A percentile compares a stretch with the other conserved stretches of the same genome.
Conservation (phyloP, 2,888 invertebrate species). For the Catotricha subobsoleta region DNA sequence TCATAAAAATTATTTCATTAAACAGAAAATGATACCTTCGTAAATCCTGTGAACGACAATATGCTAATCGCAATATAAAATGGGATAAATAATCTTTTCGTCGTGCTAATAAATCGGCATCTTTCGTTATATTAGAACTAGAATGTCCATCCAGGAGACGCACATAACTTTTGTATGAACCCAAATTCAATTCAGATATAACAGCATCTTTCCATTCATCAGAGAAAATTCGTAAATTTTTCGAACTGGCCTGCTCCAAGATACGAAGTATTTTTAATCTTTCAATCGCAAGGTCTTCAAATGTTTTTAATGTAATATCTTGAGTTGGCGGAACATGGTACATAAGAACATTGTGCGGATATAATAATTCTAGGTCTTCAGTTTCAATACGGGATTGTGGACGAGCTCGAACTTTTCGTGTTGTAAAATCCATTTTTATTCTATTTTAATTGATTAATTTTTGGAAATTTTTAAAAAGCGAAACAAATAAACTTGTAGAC, state of each 20-base stretch:
- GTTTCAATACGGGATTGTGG: slow-evolving; percentile 10
- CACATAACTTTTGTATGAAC: slow-evolving; percentile 45
- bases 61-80: slow-evolving; percentile 78
- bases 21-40: too few species aligned
- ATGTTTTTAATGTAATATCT: slow-evolving; percentile 60
- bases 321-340: slow-evolving; percentile 59
- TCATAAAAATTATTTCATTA: slow-evolving; percentile 1
- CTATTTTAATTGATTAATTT: too few species aligned
- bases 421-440: slow-evolving; percentile 5
- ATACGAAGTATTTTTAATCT: slow-evolving; percentile 59
- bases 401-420: neutral
- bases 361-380: slow-evolving; percentile 33
- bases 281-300: slow-evolving; percentile 74
- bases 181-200: slow-evolving; percentile 42
- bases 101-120: slow-evolving; percentile 45
- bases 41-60: slow-evolving; percentile 72
- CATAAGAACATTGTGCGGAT: slow-evolving; percentile 60
- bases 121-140: slow-evolving; percentile 20
- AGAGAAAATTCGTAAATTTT: slow-evolving; percentile 40
- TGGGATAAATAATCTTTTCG: slow-evolving; percentile 80
- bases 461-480: too few species aligned
- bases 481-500: too few species aligned
- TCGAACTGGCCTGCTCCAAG: slow-evolving; percentile 53
- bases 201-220: slow-evolving; percentile 52
- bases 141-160: slow-evolving; percentile 40